phyloP scores from a whole-genome alignment of 2,888 invertebrate species.

The Meghimatium bilineatum region DNA sequence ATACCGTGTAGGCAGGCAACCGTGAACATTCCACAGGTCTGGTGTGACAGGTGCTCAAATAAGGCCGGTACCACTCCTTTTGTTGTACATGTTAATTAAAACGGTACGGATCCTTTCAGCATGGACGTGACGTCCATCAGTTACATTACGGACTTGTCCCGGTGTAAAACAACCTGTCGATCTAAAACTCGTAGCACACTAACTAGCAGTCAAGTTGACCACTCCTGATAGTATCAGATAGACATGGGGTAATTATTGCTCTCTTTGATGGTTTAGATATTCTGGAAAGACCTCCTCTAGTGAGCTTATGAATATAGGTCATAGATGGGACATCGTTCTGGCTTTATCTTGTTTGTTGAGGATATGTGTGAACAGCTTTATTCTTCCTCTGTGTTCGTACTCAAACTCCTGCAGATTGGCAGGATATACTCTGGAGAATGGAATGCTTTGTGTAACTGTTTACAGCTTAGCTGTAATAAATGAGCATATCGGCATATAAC shows the following conservation, averaged over 20 bases:
- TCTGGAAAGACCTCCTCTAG: constrained; percentile 1
- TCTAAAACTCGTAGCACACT: background rate
- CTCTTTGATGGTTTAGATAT: constrained; percentile 5
- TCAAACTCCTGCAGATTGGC: too few relatives aligned
- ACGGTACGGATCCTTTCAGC: too few relatives aligned
- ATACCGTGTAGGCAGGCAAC: background rate
- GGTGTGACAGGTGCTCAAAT: background rate
- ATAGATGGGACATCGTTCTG: too few relatives aligned
- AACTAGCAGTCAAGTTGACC: background rate
- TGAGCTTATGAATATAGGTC: too few relatives aligned
- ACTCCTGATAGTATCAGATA: background rate
- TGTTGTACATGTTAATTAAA: background rate
- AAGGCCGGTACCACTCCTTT: background rate
- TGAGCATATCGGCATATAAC: too few relatives aligned
- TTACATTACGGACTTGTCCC: background rate
- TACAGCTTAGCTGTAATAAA: too few relatives aligned
- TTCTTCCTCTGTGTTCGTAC: too few relatives aligned
- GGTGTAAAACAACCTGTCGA: background rate
- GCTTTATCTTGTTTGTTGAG: too few relatives aligned
- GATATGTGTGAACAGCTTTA: too few relatives aligned
- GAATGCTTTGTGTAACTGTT: too few relatives aligned
- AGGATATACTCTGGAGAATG: too few relatives aligned
- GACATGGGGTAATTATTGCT: constrained; percentile 13
- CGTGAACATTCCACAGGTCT: constrained; percentile 16
- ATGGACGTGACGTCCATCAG: background rate